phyloP scores from a whole-genome alignment of 1,140 invertebrate species.

The Drosophila leontia region DNA sequence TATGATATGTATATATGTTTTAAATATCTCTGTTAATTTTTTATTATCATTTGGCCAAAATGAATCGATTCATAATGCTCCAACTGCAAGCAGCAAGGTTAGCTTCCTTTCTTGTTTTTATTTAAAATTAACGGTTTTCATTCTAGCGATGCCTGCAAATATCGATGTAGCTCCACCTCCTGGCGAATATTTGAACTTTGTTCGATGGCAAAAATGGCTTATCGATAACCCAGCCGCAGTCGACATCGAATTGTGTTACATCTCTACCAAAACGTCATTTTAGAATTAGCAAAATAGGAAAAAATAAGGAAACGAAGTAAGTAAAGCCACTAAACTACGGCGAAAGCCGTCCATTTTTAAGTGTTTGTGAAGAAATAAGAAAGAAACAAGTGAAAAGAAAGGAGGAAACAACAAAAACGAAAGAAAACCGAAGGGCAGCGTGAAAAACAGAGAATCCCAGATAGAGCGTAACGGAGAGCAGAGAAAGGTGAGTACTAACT shows the following conservation, averaged over 20 bases:
- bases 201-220: not conserved
- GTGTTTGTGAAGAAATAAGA: constrained; percentile 2
- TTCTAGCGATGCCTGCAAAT: too few relatives aligned
- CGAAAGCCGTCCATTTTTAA: constrained; percentile 3
- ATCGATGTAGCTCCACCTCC: too few relatives aligned
- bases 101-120: too few relatives aligned
- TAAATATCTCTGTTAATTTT: too few relatives aligned
- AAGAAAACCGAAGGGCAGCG: not conserved
- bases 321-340: not conserved
- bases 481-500: not conserved
- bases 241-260: not conserved
- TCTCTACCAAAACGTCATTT: not conserved
- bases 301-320: constrained; percentile 2
- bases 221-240: not conserved
- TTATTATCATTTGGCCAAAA: too few relatives aligned
- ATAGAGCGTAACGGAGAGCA: not conserved
- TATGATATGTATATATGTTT: too few relatives aligned
- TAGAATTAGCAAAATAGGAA: not conserved
- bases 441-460: not conserved
- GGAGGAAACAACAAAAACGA: not conserved
- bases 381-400: not conserved
- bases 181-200: too few relatives aligned
- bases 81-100: too few relatives aligned
- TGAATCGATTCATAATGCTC: too few relatives aligned
- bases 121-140: too few relatives aligned